These are phyloP conservation scores for Drosophila fuyamai DNA, from an alignment of 1,140 invertebrate genomes.

Conservation along the genomic window DNA sequence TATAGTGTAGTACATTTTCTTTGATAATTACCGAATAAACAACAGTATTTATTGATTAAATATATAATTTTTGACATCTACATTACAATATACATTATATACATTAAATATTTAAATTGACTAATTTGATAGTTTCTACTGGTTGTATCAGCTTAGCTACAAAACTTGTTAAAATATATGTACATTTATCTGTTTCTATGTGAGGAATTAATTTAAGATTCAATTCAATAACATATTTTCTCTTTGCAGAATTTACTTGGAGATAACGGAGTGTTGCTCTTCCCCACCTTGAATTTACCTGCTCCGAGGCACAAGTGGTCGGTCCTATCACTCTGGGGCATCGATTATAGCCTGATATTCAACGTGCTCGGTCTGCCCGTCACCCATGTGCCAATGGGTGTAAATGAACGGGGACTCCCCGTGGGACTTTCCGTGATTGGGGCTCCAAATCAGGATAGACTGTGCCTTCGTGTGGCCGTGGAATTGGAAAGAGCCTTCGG, in stretches of 20 bases:
- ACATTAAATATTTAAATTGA: too few relatives aligned
- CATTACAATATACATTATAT: too few relatives aligned
- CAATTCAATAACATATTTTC: not conserved
- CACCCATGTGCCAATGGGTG: constrained; percentile 90
- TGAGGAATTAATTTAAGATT: too few relatives aligned
- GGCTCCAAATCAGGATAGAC: constrained; percentile 88
- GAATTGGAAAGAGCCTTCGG: constrained; percentile 93
- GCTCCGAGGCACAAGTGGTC: constrained; percentile 89
- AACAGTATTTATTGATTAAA: too few relatives aligned
- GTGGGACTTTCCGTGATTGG: constrained; percentile 90
- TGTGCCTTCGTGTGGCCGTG: constrained; percentile 90
- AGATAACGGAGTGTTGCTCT: constrained; percentile 90
- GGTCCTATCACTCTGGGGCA: constrained; percentile 87
- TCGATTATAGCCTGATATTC: constrained; percentile 89
- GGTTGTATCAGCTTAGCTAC: too few relatives aligned
- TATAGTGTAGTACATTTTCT: too few relatives aligned
- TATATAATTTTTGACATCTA: too few relatives aligned
- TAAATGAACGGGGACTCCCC: constrained; percentile 88
- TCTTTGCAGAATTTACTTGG: constrained; percentile 86
- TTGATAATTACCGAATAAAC: too few relatives aligned
- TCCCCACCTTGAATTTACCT: constrained; percentile 88
- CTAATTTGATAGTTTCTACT: too few relatives aligned
- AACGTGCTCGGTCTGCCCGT: constrained; percentile 92
- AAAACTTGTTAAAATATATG: too few relatives aligned
- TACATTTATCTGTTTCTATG: too few relatives aligned